Evolutionary conservation across 2,113 vertebrate genomes (phyloP).

Genomic region (Nyctibius bracteatus): DNA sequence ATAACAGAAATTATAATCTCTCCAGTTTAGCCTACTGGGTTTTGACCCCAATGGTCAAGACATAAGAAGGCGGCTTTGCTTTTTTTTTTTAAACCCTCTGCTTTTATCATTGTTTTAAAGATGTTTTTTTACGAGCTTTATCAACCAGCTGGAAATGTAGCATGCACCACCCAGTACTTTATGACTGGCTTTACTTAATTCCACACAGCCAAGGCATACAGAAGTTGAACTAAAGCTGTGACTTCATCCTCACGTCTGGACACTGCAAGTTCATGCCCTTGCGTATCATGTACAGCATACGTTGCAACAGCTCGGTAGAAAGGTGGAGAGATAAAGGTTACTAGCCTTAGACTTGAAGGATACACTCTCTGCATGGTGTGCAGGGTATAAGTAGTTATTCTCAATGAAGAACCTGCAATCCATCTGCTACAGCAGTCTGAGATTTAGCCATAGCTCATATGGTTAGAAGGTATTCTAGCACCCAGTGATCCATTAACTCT

Average conservation of each 20-base stretch:
- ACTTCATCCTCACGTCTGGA: background rate
- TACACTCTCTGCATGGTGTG: background rate
- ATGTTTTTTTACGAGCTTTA: background rate
- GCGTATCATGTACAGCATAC: background rate
- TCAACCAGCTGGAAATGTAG: background rate
- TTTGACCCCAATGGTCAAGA: slow-evolving; percentile 16
- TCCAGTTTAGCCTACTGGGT: background rate
- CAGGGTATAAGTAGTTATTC: background rate
- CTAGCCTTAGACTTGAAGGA: background rate
- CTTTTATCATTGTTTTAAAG: background rate
- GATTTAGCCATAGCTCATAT: background rate
- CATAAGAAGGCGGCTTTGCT: background rate
- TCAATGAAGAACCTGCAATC: background rate
- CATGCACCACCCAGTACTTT: background rate
- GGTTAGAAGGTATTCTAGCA: background rate
- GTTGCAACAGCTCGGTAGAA: background rate
- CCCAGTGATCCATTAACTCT: background rate
- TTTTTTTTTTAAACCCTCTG: background rate
- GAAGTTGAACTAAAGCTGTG: background rate
- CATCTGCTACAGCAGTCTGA: background rate
- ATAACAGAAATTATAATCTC: slow-evolving; percentile 30
- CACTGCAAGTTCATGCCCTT: background rate
- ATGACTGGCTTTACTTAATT: background rate
- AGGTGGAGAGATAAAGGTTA: background rate
- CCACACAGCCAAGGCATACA: background rate